Conservation (phyloP, 2,113 vertebrate species). For the Nicator chloris region DNA sequence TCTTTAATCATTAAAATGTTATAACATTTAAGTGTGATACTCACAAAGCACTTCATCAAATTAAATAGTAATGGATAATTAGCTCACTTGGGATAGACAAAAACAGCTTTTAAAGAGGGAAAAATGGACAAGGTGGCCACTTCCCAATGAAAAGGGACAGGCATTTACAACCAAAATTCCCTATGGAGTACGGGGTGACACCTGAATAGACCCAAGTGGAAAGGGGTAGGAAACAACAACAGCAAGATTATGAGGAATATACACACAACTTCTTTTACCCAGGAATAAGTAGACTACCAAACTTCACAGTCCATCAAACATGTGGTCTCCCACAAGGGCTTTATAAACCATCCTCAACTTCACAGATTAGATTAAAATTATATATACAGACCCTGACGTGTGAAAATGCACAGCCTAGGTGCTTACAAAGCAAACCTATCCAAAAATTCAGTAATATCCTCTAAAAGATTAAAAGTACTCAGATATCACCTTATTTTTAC, state of each 20-base stretch:
- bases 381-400: accelerated
- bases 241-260: background rate
- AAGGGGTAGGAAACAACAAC: background rate
- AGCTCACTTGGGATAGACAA: background rate
- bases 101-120: background rate
- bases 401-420: accelerated
- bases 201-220: accelerated
- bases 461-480: background rate
- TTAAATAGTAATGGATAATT: background rate
- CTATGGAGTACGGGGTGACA: accelerated
- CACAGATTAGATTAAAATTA: background rate
- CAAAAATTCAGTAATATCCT: background rate
- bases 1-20: background rate
- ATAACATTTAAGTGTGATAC: background rate
- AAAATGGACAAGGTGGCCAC: background rate
- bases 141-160: background rate
- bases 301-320: background rate
- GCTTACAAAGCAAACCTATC: background rate
- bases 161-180: background rate
- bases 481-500: background rate
- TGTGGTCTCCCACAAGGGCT: accelerated
- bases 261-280: background rate
- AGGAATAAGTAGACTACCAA: background rate
- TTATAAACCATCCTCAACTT: background rate
- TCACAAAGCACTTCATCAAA: background rate